phyloP scores from a whole-genome alignment of 2,888 invertebrate species.

The Eilema sororculum region DNA sequence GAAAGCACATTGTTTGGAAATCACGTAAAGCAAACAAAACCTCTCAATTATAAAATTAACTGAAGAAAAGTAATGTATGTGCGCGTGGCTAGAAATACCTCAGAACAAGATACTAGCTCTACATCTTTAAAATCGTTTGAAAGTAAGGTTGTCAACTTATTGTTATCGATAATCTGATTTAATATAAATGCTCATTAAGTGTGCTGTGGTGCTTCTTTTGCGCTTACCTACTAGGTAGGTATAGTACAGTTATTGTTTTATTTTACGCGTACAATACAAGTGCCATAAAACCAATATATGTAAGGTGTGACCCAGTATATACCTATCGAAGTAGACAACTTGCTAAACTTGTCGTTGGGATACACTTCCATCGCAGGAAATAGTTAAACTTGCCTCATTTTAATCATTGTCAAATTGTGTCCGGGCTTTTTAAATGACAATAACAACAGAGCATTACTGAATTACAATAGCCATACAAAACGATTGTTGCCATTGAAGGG shows the following conservation, averaged over 20 bases:
- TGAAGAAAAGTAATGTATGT: not conserved
- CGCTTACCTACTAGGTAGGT: not conserved
- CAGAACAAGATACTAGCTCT: not conserved
- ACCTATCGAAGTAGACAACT: not conserved
- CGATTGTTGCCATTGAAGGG: constrained; percentile 47
- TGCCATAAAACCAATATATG: not conserved
- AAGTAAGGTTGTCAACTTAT: not conserved
- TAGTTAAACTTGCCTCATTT: constrained; percentile 41
- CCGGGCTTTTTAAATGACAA: constrained; percentile 41
- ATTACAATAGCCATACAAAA: constrained; percentile 46
- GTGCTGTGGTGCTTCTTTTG: not conserved
- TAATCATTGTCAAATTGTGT: constrained; percentile 43
- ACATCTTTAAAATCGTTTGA: not conserved
- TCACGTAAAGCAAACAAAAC: constrained; percentile 11
- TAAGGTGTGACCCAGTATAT: not conserved
- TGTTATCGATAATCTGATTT: not conserved
- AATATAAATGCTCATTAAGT: not conserved
- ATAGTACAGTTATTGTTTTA: not conserved
- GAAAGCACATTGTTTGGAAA: constrained; percentile 11
- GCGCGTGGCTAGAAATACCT: not conserved
- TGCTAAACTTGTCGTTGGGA: not conserved
- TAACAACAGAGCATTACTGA: constrained; percentile 41
- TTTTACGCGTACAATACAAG: not conserved
- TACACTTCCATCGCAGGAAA: constrained; percentile 36
- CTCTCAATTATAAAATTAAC: not conserved